Conservation (phyloP, 2,888 invertebrate genomes). For the Melanargia galathea region DNA sequence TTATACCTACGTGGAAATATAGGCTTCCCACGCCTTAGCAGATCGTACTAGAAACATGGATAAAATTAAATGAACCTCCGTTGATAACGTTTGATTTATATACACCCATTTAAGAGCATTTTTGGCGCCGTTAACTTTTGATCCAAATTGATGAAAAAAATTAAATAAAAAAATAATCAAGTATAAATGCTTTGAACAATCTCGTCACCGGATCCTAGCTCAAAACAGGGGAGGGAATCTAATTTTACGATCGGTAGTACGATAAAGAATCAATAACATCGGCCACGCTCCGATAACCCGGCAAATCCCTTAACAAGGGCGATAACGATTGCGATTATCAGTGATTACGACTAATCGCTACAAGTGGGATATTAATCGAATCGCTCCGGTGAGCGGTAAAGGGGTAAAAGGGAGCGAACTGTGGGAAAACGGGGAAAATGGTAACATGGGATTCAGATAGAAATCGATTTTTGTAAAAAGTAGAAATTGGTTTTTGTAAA, state of each 20-base stretch:
- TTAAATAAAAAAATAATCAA: too few species aligned
- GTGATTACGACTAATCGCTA: conserved; percentile 40
- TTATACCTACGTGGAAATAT: too few species aligned
- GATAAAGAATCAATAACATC: conserved; percentile 32
- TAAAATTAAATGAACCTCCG: too few species aligned
- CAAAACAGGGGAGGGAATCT: conserved; percentile 4
- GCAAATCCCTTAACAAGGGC: conserved; percentile 36
- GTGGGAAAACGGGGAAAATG: conserved; percentile 13
- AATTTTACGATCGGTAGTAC: conserved; percentile 20
- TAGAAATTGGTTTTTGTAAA: too few species aligned
- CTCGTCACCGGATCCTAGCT: neutral
- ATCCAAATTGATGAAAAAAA: neutral
- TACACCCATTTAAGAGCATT: too few species aligned
- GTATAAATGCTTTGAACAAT: neutral
- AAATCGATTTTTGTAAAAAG: too few species aligned
- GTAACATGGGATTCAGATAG: neutral
- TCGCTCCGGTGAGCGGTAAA: conserved; percentile 17
- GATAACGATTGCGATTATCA: conserved; percentile 30
- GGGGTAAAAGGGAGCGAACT: conserved; percentile 8
- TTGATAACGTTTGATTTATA: too few species aligned
- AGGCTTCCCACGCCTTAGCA: too few species aligned
- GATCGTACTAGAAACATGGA: too few species aligned
- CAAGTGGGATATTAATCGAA: conserved; percentile 29
- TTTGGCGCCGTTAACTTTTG: too few species aligned
- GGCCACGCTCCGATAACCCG: conserved; percentile 39